Evolutionary conservation across 1,140 invertebrate species (phyloP).

Genomic region (Nasonia giraulti): DNA sequence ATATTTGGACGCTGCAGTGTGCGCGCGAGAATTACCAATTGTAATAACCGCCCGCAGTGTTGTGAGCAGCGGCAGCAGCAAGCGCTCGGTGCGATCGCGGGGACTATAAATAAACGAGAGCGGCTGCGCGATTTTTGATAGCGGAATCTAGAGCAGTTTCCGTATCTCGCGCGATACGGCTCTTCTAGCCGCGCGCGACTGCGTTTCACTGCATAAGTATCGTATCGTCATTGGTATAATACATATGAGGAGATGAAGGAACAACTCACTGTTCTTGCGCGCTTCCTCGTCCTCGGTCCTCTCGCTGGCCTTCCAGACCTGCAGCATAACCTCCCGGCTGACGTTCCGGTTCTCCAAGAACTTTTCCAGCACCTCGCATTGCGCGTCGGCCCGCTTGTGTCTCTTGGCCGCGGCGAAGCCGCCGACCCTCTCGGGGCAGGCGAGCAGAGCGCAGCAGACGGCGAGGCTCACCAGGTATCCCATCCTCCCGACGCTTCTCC

Average conservation of each 20-base stretch:
- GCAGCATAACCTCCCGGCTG: slow-evolving; percentile 23
- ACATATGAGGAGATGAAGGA: background rate
- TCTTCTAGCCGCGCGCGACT: background rate
- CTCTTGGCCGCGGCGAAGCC: background rate
- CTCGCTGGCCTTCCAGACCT: background rate
- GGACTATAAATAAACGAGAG: slow-evolving; percentile 9
- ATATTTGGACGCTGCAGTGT: background rate
- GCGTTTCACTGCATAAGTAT: no score
- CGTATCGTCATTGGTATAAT: no score
- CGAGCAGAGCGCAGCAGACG: slow-evolving; percentile 1
- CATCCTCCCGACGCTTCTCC: background rate
- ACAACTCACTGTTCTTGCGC: slow-evolving; percentile 32
- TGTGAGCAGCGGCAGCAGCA: no score
- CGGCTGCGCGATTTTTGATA: slow-evolving; percentile 20
- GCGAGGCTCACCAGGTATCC: background rate
- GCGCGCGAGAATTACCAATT: background rate
- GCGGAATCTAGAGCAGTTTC: slow-evolving; percentile 17
- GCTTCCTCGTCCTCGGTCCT: background rate
- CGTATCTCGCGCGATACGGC: background rate
- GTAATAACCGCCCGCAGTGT: background rate
- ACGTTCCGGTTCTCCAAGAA: slow-evolving; percentile 64
- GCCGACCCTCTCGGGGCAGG: slow-evolving; percentile 36
- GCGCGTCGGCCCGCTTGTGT: background rate
- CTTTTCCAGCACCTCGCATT: slow-evolving; percentile 58
- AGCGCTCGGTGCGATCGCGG: no score